A percentile compares a stretch with the other conserved stretches of the same genome.
Conservation (phyloP, 2,113 vertebrate species). For the Seriola quinqueradiata region DNA sequence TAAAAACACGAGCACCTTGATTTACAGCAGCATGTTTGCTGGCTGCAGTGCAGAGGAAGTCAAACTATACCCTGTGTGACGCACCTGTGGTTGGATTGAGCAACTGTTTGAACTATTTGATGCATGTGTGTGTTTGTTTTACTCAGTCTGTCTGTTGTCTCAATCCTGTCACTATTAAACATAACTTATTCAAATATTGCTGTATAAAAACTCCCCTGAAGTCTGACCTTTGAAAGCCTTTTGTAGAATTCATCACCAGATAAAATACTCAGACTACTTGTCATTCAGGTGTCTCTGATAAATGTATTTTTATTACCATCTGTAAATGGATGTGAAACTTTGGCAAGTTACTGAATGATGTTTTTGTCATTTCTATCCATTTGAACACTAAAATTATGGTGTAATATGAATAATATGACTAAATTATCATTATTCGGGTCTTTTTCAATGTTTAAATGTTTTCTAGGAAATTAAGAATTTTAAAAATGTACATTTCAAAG, state of each 20-base stretch:
- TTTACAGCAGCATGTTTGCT: not conserved
- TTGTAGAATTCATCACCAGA: slow-evolving; percentile 17
- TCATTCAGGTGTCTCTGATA: slow-evolving; percentile 31
- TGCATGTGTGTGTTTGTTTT: slow-evolving; percentile 35
- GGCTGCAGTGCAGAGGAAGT: slow-evolving; percentile 48
- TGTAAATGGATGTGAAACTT: slow-evolving; percentile 7
- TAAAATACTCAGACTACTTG: slow-evolving; percentile 20
- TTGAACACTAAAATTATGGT: not conserved
- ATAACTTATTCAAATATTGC: slow-evolving; percentile 35
- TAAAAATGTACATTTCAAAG: no score
- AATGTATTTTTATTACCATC: slow-evolving; percentile 5
- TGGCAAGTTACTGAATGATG: not conserved
- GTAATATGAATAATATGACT: no score
- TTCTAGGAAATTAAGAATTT: no score
- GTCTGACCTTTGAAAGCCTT: slow-evolving; percentile 58
- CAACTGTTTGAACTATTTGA: not conserved
- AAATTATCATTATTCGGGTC: no score
- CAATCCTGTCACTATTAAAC: slow-evolving; percentile 10
- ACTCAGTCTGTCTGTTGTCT: slow-evolving; percentile 28
- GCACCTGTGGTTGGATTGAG: slow-evolving; percentile 39
- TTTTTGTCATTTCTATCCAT: not conserved
- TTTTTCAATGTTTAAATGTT: no score
- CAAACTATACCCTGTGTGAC: slow-evolving; percentile 5
- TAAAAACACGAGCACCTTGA: not conserved
- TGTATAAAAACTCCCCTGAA: slow-evolving; percentile 29